These are phyloP conservation scores for Galerucella nymphaeae DNA, from an alignment of 2,888 invertebrate genomes.

Conservation along the genomic window DNA sequence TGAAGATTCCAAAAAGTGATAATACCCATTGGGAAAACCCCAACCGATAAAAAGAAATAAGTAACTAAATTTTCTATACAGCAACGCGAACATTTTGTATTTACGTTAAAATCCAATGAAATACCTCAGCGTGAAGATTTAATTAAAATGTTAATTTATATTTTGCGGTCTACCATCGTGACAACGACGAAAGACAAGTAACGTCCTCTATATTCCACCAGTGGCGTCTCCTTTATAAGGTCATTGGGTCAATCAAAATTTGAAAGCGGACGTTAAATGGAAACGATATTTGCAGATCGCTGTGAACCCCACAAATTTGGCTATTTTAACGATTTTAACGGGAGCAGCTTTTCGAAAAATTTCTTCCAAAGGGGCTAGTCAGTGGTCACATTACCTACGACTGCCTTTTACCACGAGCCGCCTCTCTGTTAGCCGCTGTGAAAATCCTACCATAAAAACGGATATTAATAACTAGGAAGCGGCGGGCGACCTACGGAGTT, in stretches of 20 bases:
- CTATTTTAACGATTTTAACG: too few species aligned
- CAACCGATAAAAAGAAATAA: background rate
- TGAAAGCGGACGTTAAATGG: too few species aligned
- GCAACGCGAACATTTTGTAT: conserved; percentile 1
- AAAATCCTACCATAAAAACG: conserved; percentile 48
- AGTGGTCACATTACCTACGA: too few species aligned
- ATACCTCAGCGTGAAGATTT: conserved; percentile 39
- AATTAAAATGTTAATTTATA: conserved; percentile 45
- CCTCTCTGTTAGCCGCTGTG: conserved; percentile 16
- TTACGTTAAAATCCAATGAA: conserved; percentile 32
- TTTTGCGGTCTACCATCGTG: conserved; percentile 30
- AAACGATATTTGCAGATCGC: too few species aligned
- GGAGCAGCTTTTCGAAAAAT: too few species aligned
- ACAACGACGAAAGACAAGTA: conserved; percentile 28
- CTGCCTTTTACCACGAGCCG: too few species aligned
- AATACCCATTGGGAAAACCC: background rate
- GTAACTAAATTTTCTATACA: background rate
- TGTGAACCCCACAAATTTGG: too few species aligned
- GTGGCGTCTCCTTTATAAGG: too few species aligned
- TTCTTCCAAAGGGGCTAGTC: too few species aligned
- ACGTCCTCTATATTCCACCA: conserved; percentile 6
- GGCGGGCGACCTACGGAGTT: conserved; percentile 44
- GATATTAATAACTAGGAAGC: conserved; percentile 51
- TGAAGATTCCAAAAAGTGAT: too few species aligned
- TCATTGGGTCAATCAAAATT: too few species aligned